Evolutionary conservation across 1,140 invertebrate genomes (phyloP).

Genomic region (Drosophila arawakana): DNA sequence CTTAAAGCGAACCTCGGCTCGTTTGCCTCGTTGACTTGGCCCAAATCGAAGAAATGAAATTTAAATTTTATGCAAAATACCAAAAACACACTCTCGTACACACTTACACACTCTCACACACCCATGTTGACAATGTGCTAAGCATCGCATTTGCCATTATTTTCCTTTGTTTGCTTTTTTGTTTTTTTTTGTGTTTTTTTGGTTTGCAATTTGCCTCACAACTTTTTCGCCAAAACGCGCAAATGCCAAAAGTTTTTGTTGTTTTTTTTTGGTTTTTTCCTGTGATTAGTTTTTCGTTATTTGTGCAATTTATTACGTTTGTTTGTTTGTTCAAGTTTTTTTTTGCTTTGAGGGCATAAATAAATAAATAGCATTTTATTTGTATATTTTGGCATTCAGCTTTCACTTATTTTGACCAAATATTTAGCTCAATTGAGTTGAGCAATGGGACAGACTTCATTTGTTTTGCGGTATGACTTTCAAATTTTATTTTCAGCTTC

Average conservation of each 20-base stretch:
- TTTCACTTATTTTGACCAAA: conserved; percentile 15
- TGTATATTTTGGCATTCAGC: conserved; percentile 14
- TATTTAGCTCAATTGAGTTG: conserved; percentile 18
- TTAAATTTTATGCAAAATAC: conserved; percentile 60
- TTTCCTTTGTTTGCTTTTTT: conserved; percentile 3
- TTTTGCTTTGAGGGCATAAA: conserved; percentile 15
- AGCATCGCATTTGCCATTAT: conserved; percentile 35
- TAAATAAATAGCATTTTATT: conserved; percentile 39
- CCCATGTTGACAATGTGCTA: conserved; percentile 51
- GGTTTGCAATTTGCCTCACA: conserved; percentile 38
- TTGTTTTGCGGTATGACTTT: neutral
- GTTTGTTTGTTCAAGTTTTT: neutral
- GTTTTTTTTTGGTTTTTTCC: conserved; percentile 15
- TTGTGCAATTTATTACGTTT: conserved; percentile 35
- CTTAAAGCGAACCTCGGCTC: conserved; percentile 50
- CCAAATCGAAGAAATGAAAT: conserved; percentile 58
- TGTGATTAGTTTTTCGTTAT: conserved; percentile 48
- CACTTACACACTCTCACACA: conserved; percentile 10
- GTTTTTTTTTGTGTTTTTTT: conserved; percentile 25
- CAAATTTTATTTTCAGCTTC: conserved; percentile 4
- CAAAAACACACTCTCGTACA: conserved; percentile 7
- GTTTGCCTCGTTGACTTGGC: conserved; percentile 45
- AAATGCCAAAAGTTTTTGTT: conserved; percentile 33
- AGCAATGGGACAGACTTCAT: conserved; percentile 6
- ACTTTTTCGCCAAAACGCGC: conserved; percentile 34